Evolutionary conservation across 2,113 vertebrate genomes (phyloP).

Genomic region (human): DNA sequence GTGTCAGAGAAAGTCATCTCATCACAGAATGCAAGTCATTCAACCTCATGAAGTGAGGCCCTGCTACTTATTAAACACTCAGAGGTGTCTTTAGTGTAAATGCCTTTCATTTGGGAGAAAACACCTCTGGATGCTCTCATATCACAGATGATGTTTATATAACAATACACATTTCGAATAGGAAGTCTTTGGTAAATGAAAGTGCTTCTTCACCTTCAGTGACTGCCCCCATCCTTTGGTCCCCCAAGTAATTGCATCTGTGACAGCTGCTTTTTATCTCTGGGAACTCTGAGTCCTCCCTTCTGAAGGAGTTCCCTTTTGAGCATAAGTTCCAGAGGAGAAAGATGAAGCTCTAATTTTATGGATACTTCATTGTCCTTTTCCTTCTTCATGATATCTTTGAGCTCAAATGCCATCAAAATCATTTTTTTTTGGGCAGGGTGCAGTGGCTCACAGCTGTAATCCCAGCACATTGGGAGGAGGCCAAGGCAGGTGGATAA

Average conservation of each 20-base stretch:
- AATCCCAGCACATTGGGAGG: too few species aligned
- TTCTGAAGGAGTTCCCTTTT: background rate
- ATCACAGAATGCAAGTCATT: accelerated
- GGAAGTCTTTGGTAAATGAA: background rate
- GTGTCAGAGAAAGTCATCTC: background rate
- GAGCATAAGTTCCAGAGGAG: background rate
- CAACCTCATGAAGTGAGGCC: background rate
- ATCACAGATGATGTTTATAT: background rate
- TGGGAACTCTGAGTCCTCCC: background rate
- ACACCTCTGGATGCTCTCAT: background rate
- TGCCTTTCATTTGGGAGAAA: slow-evolving; percentile 14
- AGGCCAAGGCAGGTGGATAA: too few species aligned
- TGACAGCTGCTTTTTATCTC: background rate
- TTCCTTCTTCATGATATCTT: background rate
- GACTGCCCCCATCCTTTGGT: background rate
- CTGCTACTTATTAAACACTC: background rate
- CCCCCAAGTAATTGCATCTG: accelerated
- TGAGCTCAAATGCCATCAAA: slow-evolving; percentile 16
- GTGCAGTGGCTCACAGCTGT: too few species aligned
- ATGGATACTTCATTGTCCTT: background rate
- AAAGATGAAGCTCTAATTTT: background rate
- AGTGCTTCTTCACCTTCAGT: background rate
- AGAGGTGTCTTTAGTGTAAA: background rate
- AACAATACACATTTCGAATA: background rate
- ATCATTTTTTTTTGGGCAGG: background rate